Evolutionary conservation across 2,888 invertebrate genomes (phyloP).

Genomic region (Liodrosophila aerea): DNA sequence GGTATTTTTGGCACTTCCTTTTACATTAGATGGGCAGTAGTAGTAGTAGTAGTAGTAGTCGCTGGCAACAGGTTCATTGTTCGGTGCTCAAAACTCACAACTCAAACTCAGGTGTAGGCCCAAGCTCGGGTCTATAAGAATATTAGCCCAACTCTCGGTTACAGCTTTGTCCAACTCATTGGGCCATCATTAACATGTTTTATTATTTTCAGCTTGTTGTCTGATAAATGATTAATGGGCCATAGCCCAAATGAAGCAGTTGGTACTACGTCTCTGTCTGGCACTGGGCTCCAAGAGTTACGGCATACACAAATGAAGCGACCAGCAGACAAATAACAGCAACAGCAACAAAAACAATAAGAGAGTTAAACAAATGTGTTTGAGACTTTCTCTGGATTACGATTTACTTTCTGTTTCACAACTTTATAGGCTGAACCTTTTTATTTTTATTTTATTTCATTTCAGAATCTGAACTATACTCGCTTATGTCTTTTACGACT

Average conservation of each 20-base stretch:
- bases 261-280: conserved; percentile 5
- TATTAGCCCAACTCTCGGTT: conserved; percentile 19
- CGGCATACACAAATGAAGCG: conserved; percentile 25
- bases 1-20: conserved; percentile 39
- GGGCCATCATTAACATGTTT: conserved; percentile 58
- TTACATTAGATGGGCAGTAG: conserved; percentile 30
- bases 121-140: conserved; percentile 39
- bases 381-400: conserved; percentile 67
- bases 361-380: conserved; percentile 17
- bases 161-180: conserved; percentile 18
- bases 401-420: conserved; percentile 72
- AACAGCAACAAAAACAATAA: conserved; percentile 6
- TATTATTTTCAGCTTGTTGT: conserved; percentile 25
- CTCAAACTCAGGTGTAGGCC: too few relatives aligned
- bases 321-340: conserved; percentile 7
- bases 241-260: conserved; percentile 8
- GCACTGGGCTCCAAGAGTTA: conserved; percentile 25
- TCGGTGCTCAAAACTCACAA: too few relatives aligned
- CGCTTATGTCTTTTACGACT: conserved; percentile 8
- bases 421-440: conserved; percentile 32
- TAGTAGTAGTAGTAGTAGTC: too few relatives aligned
- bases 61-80: too few relatives aligned
- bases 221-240: conserved; percentile 69
- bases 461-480: conserved; percentile 50
- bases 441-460: conserved; percentile 25